phyloP scores from a whole-genome alignment of 2,113 vertebrate genomes.

The Illadopsis cleaveri region DNA sequence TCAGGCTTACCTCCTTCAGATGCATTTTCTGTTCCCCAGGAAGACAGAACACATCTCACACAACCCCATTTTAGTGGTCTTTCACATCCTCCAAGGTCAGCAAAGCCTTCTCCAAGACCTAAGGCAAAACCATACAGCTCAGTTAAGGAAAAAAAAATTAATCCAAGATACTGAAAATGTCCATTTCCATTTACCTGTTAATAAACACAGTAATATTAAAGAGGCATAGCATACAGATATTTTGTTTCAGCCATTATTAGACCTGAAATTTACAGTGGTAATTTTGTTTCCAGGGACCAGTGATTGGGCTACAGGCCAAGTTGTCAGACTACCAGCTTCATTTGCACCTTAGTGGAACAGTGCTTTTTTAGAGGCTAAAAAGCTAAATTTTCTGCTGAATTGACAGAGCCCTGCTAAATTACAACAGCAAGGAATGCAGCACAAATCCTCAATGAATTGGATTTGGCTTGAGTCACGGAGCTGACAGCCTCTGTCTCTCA shows the following conservation, averaged over 20 bases:
- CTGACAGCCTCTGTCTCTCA: not conserved
- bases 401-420: not conserved
- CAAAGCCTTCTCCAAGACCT: not conserved
- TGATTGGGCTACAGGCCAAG: not conserved
- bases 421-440: not conserved
- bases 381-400: not conserved
- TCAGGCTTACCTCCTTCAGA: not conserved
- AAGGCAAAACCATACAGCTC: not conserved
- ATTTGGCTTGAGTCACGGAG: not conserved
- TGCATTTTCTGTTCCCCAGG: not conserved
- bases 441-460: not conserved
- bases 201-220: not conserved
- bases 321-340: not conserved
- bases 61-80: not conserved
- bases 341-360: not conserved
- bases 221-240: not conserved
- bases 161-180: not conserved
- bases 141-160: not conserved
- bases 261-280: not conserved
- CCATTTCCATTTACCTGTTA: not conserved
- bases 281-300: not conserved
- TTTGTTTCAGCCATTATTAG: not conserved
- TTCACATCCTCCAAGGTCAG: not conserved
- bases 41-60: not conserved
- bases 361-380: not conserved